Evolutionary conservation across 2,888 invertebrate species (phyloP).

Genomic region (Metopia argyrocephala): DNA sequence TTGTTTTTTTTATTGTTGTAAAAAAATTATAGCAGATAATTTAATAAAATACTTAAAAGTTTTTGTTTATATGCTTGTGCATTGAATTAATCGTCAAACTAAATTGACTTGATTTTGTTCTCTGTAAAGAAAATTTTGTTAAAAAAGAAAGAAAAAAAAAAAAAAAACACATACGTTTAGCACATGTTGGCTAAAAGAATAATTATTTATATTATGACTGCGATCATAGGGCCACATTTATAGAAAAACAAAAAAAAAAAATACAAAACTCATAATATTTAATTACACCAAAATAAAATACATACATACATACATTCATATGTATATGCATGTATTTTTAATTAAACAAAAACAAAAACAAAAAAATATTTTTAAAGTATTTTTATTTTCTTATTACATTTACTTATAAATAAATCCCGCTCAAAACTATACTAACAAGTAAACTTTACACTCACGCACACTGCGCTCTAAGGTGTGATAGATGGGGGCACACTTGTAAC

Average conservation of each 20-base stretch:
- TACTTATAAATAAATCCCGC: neutral
- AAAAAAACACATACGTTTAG: neutral
- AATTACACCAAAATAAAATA: conserved; percentile 19
- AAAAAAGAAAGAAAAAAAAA: neutral
- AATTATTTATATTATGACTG: conserved; percentile 20
- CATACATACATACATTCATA: too few species aligned
- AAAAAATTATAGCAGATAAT: too few species aligned
- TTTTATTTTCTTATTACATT: conserved; percentile 14
- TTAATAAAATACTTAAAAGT: too few species aligned
- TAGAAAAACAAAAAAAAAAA: neutral
- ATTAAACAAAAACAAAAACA: too few species aligned
- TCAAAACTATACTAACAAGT: neutral
- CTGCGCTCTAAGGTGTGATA: conserved; percentile 19
- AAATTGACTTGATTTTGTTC: neutral
- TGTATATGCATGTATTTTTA: too few species aligned
- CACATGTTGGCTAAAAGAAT: conserved; percentile 55
- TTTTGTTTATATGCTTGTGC: too few species aligned
- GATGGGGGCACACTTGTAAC: conserved; percentile 52
- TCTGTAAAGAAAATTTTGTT: neutral
- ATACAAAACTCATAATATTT: neutral
- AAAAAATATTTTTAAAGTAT: too few species aligned
- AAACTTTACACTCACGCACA: conserved; percentile 10
- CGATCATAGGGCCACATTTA: conserved; percentile 45
- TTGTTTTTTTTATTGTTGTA: too few species aligned
- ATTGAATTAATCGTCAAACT: neutral